Base-by-base conservation (phyloP, 2,888 invertebrate species). In the Osmoderma eremita region DNA sequence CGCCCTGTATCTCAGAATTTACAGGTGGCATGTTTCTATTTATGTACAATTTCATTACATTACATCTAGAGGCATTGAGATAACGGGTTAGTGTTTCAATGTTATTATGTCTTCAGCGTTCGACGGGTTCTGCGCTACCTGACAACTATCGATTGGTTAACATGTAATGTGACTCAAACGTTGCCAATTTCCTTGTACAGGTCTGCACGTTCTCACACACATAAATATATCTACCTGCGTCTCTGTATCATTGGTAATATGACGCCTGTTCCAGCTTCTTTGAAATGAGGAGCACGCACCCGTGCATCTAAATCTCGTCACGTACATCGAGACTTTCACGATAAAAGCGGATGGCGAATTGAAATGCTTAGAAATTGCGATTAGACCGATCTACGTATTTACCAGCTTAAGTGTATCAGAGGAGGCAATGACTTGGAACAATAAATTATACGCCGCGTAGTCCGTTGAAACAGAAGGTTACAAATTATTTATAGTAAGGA, bases 311-410 rank as follows among this genome's bases (percentile, higher is more conserved):
- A 61, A 61, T 61, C 45, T 45, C 58, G 30, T 61, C 58, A 61
- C 58, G 58, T 61, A 45, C 45, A 38, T 45, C 58, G 58, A 61
- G 30, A 41, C 58, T 61, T 61, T 61, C 58, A 61, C 58, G 45
- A 45, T 36, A 61, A 41, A 41, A 61, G 58, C 45, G 45, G 45
- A 24, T 61, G 45, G 45, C 30, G 45, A 61, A 61, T 61, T 41
- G 45, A 45, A 61, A 61, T 30, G 58, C 41, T 30, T 61, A 61
- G 58, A 61, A 45, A 61, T 48, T 48, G 45, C 45, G 41, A 61
- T 30, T 30, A 61, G 30, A 61, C 38, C n/a, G 18, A 49, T 53
- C 53, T 38, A 12, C 38, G 36, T 38, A 61, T 61, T 20, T 30
- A 51, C 41, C 45, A 45, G 45, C 24, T 45, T 17, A 45, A 61